Conservation (phyloP, 1,140 invertebrate genomes). For the Drosophila melanica region DNA sequence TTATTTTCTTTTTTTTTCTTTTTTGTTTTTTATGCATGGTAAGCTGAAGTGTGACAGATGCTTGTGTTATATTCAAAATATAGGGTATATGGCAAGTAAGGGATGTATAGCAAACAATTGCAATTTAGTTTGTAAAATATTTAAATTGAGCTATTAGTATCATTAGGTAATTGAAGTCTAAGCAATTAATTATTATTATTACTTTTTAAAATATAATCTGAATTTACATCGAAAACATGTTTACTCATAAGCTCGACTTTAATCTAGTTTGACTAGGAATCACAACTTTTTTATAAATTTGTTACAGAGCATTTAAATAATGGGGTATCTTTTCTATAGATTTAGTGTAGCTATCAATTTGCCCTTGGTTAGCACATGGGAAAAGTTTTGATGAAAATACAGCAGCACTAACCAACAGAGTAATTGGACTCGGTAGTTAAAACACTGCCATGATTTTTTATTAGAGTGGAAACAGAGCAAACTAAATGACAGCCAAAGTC, state of each 20-base stretch:
- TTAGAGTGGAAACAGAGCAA: constrained; percentile 41
- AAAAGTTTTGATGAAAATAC: constrained; percentile 78
- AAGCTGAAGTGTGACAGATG: constrained; percentile 9
- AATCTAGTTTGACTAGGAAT: no score
- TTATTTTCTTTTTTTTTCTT: constrained; percentile 15
- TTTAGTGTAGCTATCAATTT: constrained; percentile 10
- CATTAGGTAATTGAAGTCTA: no score
- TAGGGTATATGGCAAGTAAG: background rate
- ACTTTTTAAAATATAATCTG: no score
- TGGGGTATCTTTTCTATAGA: background rate
- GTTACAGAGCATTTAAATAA: background rate
- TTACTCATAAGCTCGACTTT: no score
- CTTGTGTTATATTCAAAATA: background rate
- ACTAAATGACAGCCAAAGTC: constrained; percentile 56
- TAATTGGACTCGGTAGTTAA: constrained; percentile 39
- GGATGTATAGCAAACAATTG: no score
- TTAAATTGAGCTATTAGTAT: no score
- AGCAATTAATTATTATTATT: no score
- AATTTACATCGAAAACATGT: no score
- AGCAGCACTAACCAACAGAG: constrained; percentile 38
- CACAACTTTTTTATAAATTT: no score
- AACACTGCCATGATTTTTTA: constrained; percentile 30
- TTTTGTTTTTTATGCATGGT: constrained; percentile 20
- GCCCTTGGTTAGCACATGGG: constrained; percentile 40
- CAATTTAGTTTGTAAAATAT: no score